Base-by-base conservation (phyloP, 2,113 vertebrate genomes). In the Gnathonemus longibarbis region DNA sequence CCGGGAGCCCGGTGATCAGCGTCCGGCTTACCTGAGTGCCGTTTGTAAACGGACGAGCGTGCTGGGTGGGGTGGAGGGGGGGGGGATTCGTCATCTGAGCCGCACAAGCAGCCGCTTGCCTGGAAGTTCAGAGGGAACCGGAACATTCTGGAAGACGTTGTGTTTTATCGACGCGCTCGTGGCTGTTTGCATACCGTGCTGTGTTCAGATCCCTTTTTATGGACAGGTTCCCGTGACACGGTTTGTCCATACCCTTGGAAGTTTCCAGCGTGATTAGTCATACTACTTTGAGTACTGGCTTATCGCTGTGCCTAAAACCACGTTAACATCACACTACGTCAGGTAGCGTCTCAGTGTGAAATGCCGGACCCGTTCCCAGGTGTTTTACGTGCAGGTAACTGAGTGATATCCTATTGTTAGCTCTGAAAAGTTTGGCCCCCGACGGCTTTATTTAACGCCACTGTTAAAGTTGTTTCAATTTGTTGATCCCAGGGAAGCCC, bases 101-200 rank as follows among this genome's bases (percentile, higher is more conserved):
- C 52, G 45, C 83, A 52, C 87, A 90, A 90, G 90, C 87, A 62
- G 90, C 90, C 9, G 74, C 87, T 66, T 88, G 90, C 45, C 39
- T 88, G 74, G 48, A 58, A 58, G 45, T 21, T 46, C 49, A 88
- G 49, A 49, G 35, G n/a, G 19, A 58, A n/a, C 48, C 39, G 15
- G 45, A 90, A 86, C 27, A 27, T 17, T 84, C 39, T 88, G 42
- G 88, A 48, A 53, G 2, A 53, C 27, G 24, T 15, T 83, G 31
- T 24, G 39, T 24, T 11, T 84, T 31, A 15, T 13, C 8, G 48
- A 15, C 46, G 31, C 39, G 42, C 45, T 17, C 13, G 11, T 88
- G 49, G 24, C 2, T 17, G 24, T 77, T 13, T 42, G 31, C 1
- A 15, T 56, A 5, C 8, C 3, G n/a, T 80, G 48, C 50, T 15